Evolutionary conservation across 1,140 invertebrate genomes (phyloP).

Genomic region (Brachionus paranguensis): DNA sequence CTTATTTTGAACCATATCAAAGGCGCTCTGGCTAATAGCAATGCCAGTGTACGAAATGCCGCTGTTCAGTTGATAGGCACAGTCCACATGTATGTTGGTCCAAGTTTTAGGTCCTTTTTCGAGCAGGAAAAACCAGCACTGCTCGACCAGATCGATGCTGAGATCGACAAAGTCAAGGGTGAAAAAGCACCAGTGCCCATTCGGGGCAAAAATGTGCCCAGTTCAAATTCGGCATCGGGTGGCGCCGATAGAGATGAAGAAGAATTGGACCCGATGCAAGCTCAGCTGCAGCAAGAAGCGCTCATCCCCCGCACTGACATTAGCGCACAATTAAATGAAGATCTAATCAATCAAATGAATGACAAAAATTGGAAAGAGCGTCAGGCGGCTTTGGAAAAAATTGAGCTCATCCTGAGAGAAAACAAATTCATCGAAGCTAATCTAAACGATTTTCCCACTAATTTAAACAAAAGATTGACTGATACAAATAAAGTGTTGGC

Average conservation of each 20-base stretch:
- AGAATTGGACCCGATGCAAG: slow-evolving; percentile 48
- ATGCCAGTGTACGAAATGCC: slow-evolving; percentile 71
- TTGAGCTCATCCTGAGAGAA: slow-evolving; percentile 61
- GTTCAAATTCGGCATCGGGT: slow-evolving; percentile 46
- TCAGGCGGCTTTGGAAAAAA: slow-evolving; percentile 73
- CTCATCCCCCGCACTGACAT: slow-evolving; percentile 73
- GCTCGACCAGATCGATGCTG: slow-evolving; percentile 75
- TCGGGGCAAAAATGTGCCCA: slow-evolving; percentile 58
- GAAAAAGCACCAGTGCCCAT: slow-evolving; percentile 61
- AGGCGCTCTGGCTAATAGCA: slow-evolving; percentile 73
- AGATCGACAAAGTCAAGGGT: slow-evolving; percentile 68
- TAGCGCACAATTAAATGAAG: slow-evolving; percentile 43
- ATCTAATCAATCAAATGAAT: slow-evolving; percentile 66
- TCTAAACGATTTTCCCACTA: not conserved
- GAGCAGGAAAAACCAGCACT: slow-evolving; percentile 78
- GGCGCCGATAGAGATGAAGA: slow-evolving; percentile 49
- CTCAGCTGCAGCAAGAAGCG: slow-evolving; percentile 58
- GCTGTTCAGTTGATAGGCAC: slow-evolving; percentile 66
- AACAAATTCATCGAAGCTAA: slow-evolving; percentile 24
- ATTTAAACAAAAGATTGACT: slow-evolving; percentile 28
- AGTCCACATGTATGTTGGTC: slow-evolving; percentile 74
- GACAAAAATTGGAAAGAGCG: slow-evolving; percentile 93
- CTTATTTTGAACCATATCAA: slow-evolving; percentile 71
- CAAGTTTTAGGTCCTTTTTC: slow-evolving; percentile 68
- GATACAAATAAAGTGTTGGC: slow-evolving; percentile 37